phyloP scores from a whole-genome alignment of 2,797 vertebrate species.

The Phalanger gymnotis region DNA sequence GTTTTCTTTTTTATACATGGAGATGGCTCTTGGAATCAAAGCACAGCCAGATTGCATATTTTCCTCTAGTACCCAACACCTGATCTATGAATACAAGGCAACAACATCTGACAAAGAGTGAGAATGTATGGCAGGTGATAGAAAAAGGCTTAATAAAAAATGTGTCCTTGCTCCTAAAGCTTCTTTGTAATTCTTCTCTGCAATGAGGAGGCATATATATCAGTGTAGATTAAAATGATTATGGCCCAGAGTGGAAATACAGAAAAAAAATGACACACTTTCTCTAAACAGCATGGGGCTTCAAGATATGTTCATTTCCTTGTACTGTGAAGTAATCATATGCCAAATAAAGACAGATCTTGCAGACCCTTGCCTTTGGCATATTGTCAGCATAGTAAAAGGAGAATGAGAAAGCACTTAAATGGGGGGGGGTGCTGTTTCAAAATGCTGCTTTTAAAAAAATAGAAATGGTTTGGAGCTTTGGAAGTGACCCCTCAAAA shows the following conservation, averaged over 20 bases:
- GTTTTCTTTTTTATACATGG: slow-evolving; percentile 67
- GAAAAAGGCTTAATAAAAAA: slow-evolving; percentile 10
- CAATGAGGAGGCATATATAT: not conserved
- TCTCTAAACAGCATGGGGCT: not conserved
- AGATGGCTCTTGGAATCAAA: slow-evolving; percentile 60
- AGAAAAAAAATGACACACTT: slow-evolving; percentile 7
- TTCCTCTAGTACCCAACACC: slow-evolving; percentile 34
- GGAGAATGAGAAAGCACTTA: slow-evolving; percentile 8
- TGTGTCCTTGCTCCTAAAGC: slow-evolving; percentile 6
- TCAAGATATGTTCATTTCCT: not conserved
- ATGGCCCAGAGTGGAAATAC: not conserved
- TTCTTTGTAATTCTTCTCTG: slow-evolving; percentile 20
- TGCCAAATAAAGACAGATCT: not conserved
- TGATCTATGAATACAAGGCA: slow-evolving; percentile 13
- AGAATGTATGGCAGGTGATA: not conserved
- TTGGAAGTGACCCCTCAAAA: not conserved
- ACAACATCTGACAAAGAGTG: slow-evolving; percentile 53
- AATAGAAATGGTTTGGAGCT: not conserved
- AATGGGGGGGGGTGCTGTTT: not conserved
- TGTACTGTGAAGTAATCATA: not conserved
- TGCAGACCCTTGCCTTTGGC: slow-evolving; percentile 2
- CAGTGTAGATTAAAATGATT: not conserved
- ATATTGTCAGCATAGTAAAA: not conserved
- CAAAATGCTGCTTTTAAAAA: slow-evolving; percentile 34
- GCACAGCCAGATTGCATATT: slow-evolving; percentile 51